A percentile compares a stretch with the other conserved stretches of the same genome.
Evolutionary conservation across 1,140 invertebrate genomes (phyloP).

Genomic region (Schlechtendalia chinensis): DNA sequence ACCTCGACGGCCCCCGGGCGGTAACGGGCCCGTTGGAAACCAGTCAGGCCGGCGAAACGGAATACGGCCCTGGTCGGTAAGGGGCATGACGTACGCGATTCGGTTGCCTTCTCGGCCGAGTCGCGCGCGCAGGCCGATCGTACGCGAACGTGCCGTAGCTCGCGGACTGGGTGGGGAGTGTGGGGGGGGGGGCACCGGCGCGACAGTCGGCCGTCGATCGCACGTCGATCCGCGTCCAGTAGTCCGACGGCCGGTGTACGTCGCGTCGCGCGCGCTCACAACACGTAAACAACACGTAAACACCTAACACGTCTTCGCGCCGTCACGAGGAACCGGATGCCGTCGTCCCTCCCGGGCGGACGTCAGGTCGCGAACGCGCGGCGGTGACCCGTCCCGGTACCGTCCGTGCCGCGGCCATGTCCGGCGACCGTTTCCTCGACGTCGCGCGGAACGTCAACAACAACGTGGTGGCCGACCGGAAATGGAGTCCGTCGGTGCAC

Average conservation of each 20-base stretch:
- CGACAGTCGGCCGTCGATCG: constrained; percentile 5
- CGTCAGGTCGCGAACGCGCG: background rate
- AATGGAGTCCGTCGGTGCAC: constrained; percentile 32
- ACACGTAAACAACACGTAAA: too few relatives aligned
- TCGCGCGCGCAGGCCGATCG: too few relatives aligned
- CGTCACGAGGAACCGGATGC: too few relatives aligned
- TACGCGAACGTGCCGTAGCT: too few relatives aligned
- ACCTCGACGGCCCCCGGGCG: too few relatives aligned
- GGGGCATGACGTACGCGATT: too few relatives aligned
- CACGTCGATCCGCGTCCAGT: constrained; percentile 23
- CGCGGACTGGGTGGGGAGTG: background rate
- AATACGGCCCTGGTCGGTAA: too few relatives aligned
- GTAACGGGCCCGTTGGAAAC: too few relatives aligned
- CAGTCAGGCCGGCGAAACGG: too few relatives aligned
- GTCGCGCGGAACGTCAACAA: constrained; percentile 28
- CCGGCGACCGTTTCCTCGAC: background rate
- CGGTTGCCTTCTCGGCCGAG: too few relatives aligned
- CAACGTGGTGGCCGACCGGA: constrained; percentile 25
- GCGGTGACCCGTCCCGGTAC: background rate
- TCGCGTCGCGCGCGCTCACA: background rate
- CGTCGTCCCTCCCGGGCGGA: background rate
- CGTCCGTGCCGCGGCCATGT: background rate
- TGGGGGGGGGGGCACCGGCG: background rate
- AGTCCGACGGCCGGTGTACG: background rate
- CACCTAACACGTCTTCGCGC: too few relatives aligned